Conservation (phyloP, 1,140 invertebrate genomes). For the Teleopsis dalmanni region DNA sequence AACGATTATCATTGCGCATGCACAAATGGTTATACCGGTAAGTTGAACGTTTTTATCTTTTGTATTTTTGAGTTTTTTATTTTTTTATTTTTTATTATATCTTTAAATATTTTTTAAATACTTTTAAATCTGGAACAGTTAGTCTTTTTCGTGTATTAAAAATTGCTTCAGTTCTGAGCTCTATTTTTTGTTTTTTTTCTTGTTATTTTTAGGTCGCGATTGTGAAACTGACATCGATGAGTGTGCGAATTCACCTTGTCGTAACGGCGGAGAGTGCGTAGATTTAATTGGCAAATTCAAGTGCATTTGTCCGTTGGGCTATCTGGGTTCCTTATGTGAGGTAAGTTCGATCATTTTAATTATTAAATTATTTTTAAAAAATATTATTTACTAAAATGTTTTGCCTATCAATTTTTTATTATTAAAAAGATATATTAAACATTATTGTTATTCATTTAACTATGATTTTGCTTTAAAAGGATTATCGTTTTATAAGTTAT, state of each 20-base stretch:
- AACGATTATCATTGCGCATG: slow-evolving; percentile 78
- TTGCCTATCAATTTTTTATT: too few relatives aligned
- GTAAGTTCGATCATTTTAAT: too few relatives aligned
- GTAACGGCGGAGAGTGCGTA: slow-evolving; percentile 69
- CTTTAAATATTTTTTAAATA: slow-evolving; percentile 6
- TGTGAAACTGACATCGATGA: slow-evolving; percentile 69
- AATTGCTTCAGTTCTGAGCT: not conserved
- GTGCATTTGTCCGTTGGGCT: slow-evolving; percentile 71
- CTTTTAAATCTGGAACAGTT: slow-evolving; percentile 8
- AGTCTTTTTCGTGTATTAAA: not conserved
- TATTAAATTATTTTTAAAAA: not conserved
- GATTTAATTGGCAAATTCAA: slow-evolving; percentile 61
- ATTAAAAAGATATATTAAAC: too few relatives aligned
- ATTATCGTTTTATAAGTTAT: too few relatives aligned
- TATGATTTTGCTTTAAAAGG: too few relatives aligned
- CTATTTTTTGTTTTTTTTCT: not conserved
- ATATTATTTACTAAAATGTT: slow-evolving; percentile 7
- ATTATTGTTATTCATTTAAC: too few relatives aligned
- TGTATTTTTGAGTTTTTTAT: not conserved
- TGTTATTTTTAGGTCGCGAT: slow-evolving; percentile 45
- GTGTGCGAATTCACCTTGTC: slow-evolving; percentile 63
- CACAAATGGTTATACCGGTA: slow-evolving; percentile 65
- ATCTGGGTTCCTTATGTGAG: slow-evolving; percentile 73
- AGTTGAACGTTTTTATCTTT: slow-evolving; percentile 34
- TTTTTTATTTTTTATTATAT: not conserved